Conservation (phyloP, 2,888 invertebrate species). For the Chalcis sispes region DNA sequence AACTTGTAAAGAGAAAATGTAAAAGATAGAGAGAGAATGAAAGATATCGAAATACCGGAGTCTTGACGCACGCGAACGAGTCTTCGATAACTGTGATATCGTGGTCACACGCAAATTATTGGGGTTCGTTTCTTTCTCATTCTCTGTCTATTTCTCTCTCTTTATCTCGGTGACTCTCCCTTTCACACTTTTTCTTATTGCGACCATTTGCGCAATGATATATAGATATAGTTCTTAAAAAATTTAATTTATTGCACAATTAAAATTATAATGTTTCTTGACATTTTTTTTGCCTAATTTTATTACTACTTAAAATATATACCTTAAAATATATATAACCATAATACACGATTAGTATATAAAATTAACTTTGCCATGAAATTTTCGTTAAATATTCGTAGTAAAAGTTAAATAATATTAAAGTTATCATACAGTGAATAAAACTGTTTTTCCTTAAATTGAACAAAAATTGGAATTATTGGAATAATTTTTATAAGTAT, state of each 20-base stretch:
- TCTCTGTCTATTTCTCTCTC: conserved; percentile 57
- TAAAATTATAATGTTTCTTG: not conserved
- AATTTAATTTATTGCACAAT: not conserved
- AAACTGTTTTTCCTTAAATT: too few species aligned
- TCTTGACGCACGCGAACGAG: conserved; percentile 35
- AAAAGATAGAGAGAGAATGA: not conserved
- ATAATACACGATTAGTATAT: too few species aligned
- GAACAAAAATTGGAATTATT: too few species aligned
- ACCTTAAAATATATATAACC: too few species aligned
- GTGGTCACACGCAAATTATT: conserved; percentile 40
- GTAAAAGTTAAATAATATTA: too few species aligned
- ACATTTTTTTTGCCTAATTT: not conserved
- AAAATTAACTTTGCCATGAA: too few species aligned
- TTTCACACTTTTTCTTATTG: too few species aligned
- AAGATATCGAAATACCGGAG: too few species aligned
- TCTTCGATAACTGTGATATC: conserved; percentile 45
- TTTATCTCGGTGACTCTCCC: conserved; percentile 9
- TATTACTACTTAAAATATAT: too few species aligned
- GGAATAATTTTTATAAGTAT: too few species aligned
- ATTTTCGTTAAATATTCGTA: too few species aligned
- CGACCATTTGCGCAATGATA: not conserved
- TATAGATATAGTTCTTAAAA: conserved; percentile 5
- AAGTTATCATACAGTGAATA: too few species aligned
- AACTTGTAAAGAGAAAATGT: not conserved
- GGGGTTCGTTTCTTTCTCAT: conserved; percentile 39